Evolutionary conservation across 1,140 invertebrate genomes (phyloP).

Genomic region (Euwallacea fornicatus): DNA sequence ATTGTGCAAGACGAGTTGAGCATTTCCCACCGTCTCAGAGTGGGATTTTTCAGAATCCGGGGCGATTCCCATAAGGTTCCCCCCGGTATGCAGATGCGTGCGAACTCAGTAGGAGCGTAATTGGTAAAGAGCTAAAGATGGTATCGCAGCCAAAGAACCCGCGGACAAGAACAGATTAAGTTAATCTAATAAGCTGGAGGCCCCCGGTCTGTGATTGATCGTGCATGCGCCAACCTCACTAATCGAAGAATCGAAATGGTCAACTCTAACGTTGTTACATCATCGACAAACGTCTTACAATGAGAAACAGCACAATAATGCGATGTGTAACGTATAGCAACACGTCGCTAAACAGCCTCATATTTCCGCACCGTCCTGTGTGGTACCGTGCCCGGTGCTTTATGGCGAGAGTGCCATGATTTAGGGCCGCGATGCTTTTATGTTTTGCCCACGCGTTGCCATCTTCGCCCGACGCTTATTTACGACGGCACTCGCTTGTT

Average conservation of each 20-base stretch:
- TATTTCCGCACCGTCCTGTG: slow-evolving; percentile 41
- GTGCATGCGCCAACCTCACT: slow-evolving; percentile 36
- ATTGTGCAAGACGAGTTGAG: slow-evolving; percentile 1
- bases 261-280: too few relatives aligned
- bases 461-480: slow-evolving; percentile 49
- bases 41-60: slow-evolving; percentile 19
- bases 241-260: too few relatives aligned
- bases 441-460: slow-evolving; percentile 50
- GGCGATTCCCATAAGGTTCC: slow-evolving; percentile 30
- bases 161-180: slow-evolving; percentile 47
- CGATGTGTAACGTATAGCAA: slow-evolving; percentile 23
- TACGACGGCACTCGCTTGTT: slow-evolving; percentile 48
- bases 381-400: slow-evolving; percentile 44
- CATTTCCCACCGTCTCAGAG: slow-evolving; percentile 14
- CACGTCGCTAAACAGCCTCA: slow-evolving; percentile 26
- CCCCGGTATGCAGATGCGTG: slow-evolving; percentile 36
- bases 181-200: slow-evolving; percentile 49
- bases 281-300: background rate
- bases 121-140: slow-evolving; percentile 47
- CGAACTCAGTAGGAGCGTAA: slow-evolving; percentile 48
- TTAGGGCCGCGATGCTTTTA: slow-evolving; percentile 48
- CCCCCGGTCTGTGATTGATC: slow-evolving; percentile 47
- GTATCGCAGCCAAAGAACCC: slow-evolving; percentile 41
- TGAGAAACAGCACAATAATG: slow-evolving; percentile 8
- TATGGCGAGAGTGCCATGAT: slow-evolving; percentile 49